A percentile compares a stretch with the other conserved stretches of the same genome.
phyloP scores from a whole-genome alignment of 2,888 invertebrate species.

The Sycophila texana region DNA sequence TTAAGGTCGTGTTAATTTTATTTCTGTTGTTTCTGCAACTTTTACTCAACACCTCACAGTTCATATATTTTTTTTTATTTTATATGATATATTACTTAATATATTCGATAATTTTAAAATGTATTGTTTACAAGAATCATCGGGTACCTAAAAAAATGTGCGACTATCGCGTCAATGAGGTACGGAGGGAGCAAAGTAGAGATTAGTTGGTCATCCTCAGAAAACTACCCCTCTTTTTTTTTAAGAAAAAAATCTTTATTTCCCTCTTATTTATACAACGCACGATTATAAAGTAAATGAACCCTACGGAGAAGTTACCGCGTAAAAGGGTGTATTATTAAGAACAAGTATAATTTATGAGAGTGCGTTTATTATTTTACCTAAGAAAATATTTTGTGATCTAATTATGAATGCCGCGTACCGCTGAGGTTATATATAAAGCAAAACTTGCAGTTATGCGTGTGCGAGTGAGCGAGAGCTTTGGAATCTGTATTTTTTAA shows the following conservation, averaged over 20 bases:
- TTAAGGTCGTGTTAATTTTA: neutral
- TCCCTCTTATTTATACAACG: constrained; percentile 10
- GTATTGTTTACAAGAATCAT: neutral
- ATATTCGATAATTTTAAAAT: constrained; percentile 8
- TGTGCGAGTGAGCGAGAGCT: constrained; percentile 14
- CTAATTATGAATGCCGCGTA: constrained; percentile 28
- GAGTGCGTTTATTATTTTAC: constrained; percentile 35
- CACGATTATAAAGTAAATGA: constrained; percentile 10
- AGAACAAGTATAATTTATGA: constrained; percentile 33
- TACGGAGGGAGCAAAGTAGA: constrained; percentile 2
- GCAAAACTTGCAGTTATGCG: neutral
- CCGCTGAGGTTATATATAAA: constrained; percentile 15
- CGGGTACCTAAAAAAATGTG: neutral
- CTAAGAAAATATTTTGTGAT: constrained; percentile 48
- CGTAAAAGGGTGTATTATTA: constrained; percentile 36
- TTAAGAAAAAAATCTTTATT: constrained; percentile 15
- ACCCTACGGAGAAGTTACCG: constrained; percentile 32
- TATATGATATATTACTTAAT: too few species aligned
- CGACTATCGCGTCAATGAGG: constrained; percentile 34
- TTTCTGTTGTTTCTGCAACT: neutral
- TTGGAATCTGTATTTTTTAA: constrained; percentile 50
- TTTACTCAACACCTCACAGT: too few species aligned
- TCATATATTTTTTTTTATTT: neutral
- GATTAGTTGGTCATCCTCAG: constrained; percentile 6
- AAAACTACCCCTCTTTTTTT: constrained; percentile 4